Conservation (phyloP, 2,888 invertebrate species). For the Hyposoter dolosus region DNA sequence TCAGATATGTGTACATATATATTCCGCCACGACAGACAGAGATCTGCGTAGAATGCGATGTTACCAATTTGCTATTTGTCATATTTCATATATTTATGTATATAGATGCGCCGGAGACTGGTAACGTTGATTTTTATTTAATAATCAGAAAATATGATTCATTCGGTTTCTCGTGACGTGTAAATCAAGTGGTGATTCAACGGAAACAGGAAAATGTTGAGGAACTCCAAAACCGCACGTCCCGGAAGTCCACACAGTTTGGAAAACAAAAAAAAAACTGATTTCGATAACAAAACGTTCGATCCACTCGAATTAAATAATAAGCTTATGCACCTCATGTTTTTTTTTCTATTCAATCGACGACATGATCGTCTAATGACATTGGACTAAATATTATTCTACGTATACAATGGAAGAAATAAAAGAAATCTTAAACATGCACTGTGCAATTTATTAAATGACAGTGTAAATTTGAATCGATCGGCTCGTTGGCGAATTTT, state of each 20-base stretch:
- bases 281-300: not conserved
- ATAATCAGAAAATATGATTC: constrained; percentile 7
- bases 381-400: not conserved
- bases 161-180: constrained; percentile 5
- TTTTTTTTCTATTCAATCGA: not conserved
- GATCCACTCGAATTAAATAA: not conserved
- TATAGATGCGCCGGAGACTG: not conserved
- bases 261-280: not conserved
- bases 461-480: not conserved
- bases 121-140: constrained; percentile 1
- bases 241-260: constrained; percentile 26
- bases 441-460: not conserved
- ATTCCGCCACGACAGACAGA: not conserved
- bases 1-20: constrained; percentile 18
- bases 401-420: not conserved
- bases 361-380: not conserved
- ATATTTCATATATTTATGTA: not conserved
- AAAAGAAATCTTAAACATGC: not conserved
- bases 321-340: not conserved
- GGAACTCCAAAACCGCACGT: constrained; percentile 60
- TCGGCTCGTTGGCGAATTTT: constrained; percentile 12
- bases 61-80: not conserved
- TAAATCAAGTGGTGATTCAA: constrained; percentile 30
- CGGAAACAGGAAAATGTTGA: constrained; percentile 28
- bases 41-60: constrained; percentile 13